Evolutionary conservation across 2,888 invertebrate genomes (phyloP), one percentile per base, ranked within the genome.

Genomic region (Pecten maximus): DNA sequence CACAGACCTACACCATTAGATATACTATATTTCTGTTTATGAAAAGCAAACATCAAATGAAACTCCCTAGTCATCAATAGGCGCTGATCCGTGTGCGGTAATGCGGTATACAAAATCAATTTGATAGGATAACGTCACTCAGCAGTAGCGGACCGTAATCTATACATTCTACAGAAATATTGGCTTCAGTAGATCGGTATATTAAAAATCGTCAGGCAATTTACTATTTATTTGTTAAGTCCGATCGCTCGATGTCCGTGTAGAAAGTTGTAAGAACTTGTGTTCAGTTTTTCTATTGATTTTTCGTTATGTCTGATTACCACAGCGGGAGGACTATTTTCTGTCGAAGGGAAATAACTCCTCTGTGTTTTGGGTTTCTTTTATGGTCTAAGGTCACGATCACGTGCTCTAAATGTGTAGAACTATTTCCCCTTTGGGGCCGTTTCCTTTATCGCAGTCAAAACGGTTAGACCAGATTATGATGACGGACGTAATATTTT

Each of bases 1-100:
- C n/a, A 60, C 60, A 60, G n/a, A 16, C n/a, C 60, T 60, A 28
- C n/a, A 60, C 60, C 60, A 60, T 54, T 54, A 54, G 50, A 54
- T 54, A 54, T 16, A 28, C 28, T n/a, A 16, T 50, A 60, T 28
- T 28, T 10, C 35, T 6, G 74, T 74, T 74, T 74, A 12, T 74
- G 8, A 74, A 74, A 35, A 23, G 74, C 74, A 74, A 74, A 74
- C 74, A 74, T 1, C 44, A 44, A 35, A 4, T 35, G 74, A 74
- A 74, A 74, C 60, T 60, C 60, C 2, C 74, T 0, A 35, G 35
- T 10, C 35, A 74, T 35, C 35, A 74, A 74, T 74, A 74, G 35
- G 1, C 74, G 35, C 74, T 74, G 74, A 74, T 74, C 28, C 74
- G 74, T 74, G 74, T 10, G 10, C 74, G 74, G 6, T 74, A 74